Conservation (phyloP, 1,140 invertebrate species). For the Portunus trituberculatus region DNA sequence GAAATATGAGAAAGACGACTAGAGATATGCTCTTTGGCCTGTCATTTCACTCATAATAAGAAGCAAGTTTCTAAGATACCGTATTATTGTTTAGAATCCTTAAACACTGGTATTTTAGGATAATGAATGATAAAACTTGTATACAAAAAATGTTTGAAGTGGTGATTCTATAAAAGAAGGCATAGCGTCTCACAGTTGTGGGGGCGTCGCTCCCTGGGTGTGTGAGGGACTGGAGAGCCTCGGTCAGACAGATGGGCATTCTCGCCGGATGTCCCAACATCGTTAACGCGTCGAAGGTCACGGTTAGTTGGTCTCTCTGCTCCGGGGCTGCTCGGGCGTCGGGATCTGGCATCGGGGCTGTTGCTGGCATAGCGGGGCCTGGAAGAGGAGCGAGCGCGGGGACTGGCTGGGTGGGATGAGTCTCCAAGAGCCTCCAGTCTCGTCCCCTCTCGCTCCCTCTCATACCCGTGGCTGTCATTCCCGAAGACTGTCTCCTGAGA, state of each 20-base stretch:
- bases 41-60: neutral
- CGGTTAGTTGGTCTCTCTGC: neutral
- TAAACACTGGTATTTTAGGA: too few species aligned
- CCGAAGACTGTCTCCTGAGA: conserved; percentile 36
- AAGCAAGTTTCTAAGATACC: neutral
- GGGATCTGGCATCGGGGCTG: conserved; percentile 10
- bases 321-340: conserved; percentile 25
- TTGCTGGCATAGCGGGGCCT: conserved; percentile 64
- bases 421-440: neutral
- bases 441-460: neutral
- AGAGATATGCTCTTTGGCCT: neutral
- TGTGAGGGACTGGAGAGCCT: neutral
- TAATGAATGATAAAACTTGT: neutral
- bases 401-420: neutral
- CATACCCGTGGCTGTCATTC: neutral
- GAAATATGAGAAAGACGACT: neutral
- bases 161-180: neutral
- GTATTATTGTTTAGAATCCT: too few species aligned
- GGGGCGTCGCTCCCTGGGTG: neutral
- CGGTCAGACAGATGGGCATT: neutral
- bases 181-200: neutral
- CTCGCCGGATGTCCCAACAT: neutral
- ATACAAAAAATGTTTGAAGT: neutral
- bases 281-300: neutral
- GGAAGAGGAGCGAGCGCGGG: conserved; percentile 46